Conservation (phyloP, 2,113 vertebrate species). For the Climacteris rufus region DNA sequence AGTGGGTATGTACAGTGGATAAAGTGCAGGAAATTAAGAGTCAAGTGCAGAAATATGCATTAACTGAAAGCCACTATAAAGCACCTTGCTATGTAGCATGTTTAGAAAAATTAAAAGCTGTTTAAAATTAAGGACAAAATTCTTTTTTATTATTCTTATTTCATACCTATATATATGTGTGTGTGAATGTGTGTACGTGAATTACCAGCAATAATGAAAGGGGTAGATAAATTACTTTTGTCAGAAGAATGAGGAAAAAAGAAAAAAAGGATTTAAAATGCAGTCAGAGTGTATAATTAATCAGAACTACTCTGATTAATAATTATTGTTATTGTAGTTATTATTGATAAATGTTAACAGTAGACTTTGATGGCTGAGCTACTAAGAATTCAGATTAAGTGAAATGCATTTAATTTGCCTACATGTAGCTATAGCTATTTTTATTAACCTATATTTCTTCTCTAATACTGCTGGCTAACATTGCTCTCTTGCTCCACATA, state of each 20-base stretch:
- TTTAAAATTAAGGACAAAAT: conserved; percentile 23
- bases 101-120: conserved; percentile 51
- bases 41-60: conserved; percentile 10
- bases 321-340: conserved; percentile 67
- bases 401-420: conserved; percentile 52
- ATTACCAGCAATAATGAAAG: conserved; percentile 5
- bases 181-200: background rate
- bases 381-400: conserved; percentile 57
- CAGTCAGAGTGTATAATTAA: conserved; percentile 51
- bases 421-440: conserved; percentile 27
- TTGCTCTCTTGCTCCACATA: background rate
- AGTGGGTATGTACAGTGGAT: background rate
- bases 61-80: conserved; percentile 51
- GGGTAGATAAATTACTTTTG: conserved; percentile 24
- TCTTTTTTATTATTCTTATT: background rate
- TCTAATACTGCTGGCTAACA: background rate
- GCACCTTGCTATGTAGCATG: background rate
- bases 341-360: conserved; percentile 56
- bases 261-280: conserved; percentile 23
- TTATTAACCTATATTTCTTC: conserved; percentile 18
- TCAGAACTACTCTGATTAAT: conserved; percentile 59
- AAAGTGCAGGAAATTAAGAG: conserved; percentile 31
- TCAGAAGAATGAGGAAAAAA: conserved; percentile 42
- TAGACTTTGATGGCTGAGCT: conserved; percentile 33
- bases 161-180: background rate